Conservation (phyloP, 2,113 vertebrate species). For the Asarcornis scutulata region DNA sequence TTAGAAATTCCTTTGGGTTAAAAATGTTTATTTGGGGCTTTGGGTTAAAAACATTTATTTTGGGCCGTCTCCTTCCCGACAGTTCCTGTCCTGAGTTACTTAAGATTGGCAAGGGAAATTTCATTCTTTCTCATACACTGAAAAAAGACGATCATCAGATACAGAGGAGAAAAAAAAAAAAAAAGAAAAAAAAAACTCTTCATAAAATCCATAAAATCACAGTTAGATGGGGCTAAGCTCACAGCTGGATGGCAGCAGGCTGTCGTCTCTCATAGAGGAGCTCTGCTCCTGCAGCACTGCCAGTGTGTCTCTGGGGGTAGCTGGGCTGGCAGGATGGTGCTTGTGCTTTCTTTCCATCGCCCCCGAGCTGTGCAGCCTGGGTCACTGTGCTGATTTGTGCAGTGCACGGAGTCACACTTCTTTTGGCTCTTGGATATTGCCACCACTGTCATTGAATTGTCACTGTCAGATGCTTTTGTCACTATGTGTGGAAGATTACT, state of each 20-base stretch:
- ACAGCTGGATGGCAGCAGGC: neutral
- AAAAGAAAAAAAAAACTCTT: neutral
- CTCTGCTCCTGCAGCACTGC: accelerated
- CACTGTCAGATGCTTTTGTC: neutral
- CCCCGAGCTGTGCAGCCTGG: neutral
- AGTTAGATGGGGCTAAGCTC: neutral
- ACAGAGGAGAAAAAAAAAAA: neutral
- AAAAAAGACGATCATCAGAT: neutral
- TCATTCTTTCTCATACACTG: neutral
- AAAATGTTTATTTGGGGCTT: neutral
- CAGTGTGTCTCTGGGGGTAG: neutral
- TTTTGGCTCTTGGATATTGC: neutral
- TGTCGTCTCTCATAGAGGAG: neutral
- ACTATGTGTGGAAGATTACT: neutral
- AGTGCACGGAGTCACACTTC: neutral
- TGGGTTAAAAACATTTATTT: neutral
- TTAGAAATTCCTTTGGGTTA: neutral
- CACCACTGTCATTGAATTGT: neutral
- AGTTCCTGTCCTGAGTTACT: neutral
- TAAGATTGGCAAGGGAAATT: neutral
- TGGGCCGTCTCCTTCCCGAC: neutral
- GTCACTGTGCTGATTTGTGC: neutral
- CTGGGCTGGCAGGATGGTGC: accelerated
- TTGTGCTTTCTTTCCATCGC: neutral
- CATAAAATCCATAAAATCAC: accelerated